Evolutionary conservation across 2,888 invertebrate genomes (phyloP).

Genomic region (Panorpa germanica): DNA sequence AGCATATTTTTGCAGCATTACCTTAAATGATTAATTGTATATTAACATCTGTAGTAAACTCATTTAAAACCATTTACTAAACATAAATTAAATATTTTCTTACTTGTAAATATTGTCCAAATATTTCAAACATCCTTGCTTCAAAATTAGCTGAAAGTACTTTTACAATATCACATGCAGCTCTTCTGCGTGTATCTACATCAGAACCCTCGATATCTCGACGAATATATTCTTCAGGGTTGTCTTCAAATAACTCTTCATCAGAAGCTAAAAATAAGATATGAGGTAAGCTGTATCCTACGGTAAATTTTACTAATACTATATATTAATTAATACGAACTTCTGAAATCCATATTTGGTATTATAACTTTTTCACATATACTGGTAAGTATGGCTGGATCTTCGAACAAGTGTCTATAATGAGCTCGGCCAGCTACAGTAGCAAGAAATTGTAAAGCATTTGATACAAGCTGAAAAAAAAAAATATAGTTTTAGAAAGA

Average conservation of each 20-base stretch:
- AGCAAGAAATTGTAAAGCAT: conserved; percentile 86
- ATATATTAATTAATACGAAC: conserved; percentile 24
- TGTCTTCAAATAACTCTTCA: conserved; percentile 93
- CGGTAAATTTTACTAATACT: conserved; percentile 5
- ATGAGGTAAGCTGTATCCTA: background rate
- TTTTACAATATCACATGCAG: conserved; percentile 93
- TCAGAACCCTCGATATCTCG: conserved; percentile 97
- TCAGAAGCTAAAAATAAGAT: conserved; percentile 47
- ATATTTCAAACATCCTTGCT: conserved; percentile 68
- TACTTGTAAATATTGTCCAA: conserved; percentile 73
- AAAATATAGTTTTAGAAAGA: conserved; percentile 9
- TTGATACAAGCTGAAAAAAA: conserved; percentile 68
- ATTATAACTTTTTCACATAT: conserved; percentile 98
- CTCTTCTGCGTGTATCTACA: conserved; percentile 85
- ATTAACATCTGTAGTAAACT: conserved; percentile 1
- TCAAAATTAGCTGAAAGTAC: conserved; percentile 80
- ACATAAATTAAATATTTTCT: conserved; percentile 11
- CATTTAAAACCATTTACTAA: conserved; percentile 1
- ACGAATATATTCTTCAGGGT: conserved; percentile 92
- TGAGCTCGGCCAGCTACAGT: conserved; percentile 83
- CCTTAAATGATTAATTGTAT: conserved; percentile 19
- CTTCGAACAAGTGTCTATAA: conserved; percentile 78
- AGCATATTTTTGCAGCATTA: conserved; percentile 59
- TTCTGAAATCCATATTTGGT: conserved; percentile 92
- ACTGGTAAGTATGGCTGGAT: conserved; percentile 64